phyloP scores from a whole-genome alignment of 2,888 invertebrate genomes.

The Stenichneumon culpator region DNA sequence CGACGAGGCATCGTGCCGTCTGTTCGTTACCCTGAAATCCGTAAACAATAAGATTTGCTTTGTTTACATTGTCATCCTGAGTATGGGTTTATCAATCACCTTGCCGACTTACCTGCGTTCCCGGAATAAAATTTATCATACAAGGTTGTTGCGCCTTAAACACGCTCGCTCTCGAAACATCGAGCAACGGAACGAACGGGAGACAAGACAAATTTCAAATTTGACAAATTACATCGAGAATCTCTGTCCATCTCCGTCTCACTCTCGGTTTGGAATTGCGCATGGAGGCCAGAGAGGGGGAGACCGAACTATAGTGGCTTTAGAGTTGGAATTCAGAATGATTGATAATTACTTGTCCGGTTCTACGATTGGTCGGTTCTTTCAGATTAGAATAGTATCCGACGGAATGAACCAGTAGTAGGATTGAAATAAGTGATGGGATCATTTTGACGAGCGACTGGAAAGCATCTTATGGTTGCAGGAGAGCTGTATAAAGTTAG shows the following conservation, averaged over 20 bases:
- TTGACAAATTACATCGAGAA: neutral
- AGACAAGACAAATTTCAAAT: neutral
- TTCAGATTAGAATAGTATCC: no score
- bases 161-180: neutral
- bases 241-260: neutral
- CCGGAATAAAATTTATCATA: neutral
- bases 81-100: neutral
- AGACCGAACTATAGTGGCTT: no score
- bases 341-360: no score
- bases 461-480: no score
- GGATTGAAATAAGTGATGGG: no score
- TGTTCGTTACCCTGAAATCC: neutral
- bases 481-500: no score
- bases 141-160: neutral
- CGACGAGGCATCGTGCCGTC: constrained; percentile 78
- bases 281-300: no score
- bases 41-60: neutral
- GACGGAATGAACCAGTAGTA: no score
- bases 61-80: neutral
- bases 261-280: no score
- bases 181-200: neutral
- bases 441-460: no score
- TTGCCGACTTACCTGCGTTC: neutral
- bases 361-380: no score
- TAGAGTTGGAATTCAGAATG: no score